Base-by-base conservation (phyloP, 2,888 invertebrate genomes). In the Drosophila vallismaia region DNA sequence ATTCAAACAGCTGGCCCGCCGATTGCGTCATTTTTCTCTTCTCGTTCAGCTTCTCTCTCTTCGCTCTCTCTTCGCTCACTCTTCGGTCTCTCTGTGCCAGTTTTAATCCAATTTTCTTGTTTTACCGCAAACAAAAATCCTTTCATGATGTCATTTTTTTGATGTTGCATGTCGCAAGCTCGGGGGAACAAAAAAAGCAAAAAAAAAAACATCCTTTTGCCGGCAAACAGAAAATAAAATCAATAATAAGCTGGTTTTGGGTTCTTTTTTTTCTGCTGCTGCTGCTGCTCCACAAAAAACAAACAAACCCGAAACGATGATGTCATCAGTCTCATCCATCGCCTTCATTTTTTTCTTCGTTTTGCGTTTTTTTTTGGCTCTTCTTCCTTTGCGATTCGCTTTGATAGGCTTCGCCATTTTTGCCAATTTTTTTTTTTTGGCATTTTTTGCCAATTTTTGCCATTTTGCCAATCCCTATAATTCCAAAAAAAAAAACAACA, bases 21-120 rank as follows among this genome's bases (percentile, higher is more conserved):
- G 52, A 68, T 62, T 77, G 74, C 77, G 77, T 77, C 77, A 77
- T 75, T 71, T 68, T 49, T 42, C 56, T 62, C 46, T 52, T 10
- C 36, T 4, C 28, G 6, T 28, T 51, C 51, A 38, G 26, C 48
- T 48, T 10, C 36, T 10, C 19, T 40, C 36, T 9, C 24, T 9
- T 9, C 33, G 10, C 42, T 26, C 38, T 5, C 33, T 4, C 36
- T 44, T 19, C 1, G 1, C 2, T 0, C 14, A 33, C 54, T 46
- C 42, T 24, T 50, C 42, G 28, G 36, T 38, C 6, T 19, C 14
- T 44, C 24, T 14, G 26, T 42, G 38, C 42, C 19, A 38, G 19
- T 66, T 63, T 57, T 57, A 62, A 57, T 57, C 60, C 60, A 57
- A 60, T 56, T 48, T 46, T 24, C 28, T 9, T 14, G 12, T 14